Base-by-base conservation (phyloP, 2,797 vertebrate species). In the Micromesistius poutassou region DNA sequence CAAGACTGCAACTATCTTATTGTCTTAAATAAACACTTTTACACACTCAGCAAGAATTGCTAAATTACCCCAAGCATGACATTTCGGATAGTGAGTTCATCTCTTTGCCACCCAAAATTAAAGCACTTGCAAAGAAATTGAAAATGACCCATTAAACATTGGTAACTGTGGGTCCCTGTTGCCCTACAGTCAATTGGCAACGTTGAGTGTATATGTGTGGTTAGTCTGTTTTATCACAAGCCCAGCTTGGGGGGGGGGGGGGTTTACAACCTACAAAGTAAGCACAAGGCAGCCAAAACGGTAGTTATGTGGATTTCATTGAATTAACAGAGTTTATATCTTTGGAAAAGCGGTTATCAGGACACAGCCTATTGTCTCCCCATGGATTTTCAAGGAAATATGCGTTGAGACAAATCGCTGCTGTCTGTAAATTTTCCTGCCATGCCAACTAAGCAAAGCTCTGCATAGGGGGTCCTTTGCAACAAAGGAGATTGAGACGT, bases 181-280 rank as follows among this genome's bases (percentile, higher is more conserved):
- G 12, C 42, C 42, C 62, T 5, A 12, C 62, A 8, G 55, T 62
- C 9, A 2, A 5, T 25, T 62, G 46, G 46, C 55, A n/a, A 25
- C 84, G 19, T 9, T 68, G 33, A 36, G 55, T 16, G 74, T 19
- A 25, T 22, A 16, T 13, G n/a, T 76, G 35, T 38, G 55, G 4
- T 25, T 33, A 73, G 2, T 66, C 19, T 66, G 73, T 86, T 87
- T 79, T 42, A 87, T 86, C 81, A 85, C 80, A 78, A 84, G 88
- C 89, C 87, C 85, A 76, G 85, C 82, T 84, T 25, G 77, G 78
- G 88, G 88, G 89, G 16, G 46, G 46, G 46, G 16, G 46, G 46
- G 46, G 46, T 91, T 87, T 80, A 88, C 86, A 89, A 90, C 89
- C 89, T 85, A 90, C 88, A 87, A 86, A 88, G 50, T 8, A n/a